Conservation (phyloP, 53 echinoderm and acorn worm genomes). For the Mesocentrotus franciscanus region DNA sequence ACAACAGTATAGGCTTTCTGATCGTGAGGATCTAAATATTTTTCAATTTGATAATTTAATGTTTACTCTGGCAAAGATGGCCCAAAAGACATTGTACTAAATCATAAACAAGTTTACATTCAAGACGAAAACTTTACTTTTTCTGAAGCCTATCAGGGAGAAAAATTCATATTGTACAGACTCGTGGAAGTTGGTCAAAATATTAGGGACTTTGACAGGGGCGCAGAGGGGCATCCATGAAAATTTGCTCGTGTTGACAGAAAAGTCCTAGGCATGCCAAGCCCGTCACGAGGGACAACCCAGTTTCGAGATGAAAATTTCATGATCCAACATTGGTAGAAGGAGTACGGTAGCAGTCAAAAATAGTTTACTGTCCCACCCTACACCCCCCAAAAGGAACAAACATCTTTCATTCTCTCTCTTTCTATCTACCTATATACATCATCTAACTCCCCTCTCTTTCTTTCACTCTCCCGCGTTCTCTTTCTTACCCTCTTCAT, state of each 20-base stretch:
- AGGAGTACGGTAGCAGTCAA: background rate
- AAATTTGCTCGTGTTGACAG: constrained; percentile 54
- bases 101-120: background rate
- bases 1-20: too few relatives aligned
- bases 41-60: too few relatives aligned
- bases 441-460: background rate
- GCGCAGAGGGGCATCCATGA: background rate
- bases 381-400: background rate
- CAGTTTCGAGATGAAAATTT: constrained; percentile 42
- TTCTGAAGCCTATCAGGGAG: background rate
- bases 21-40: too few relatives aligned
- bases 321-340: background rate
- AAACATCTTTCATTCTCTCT: background rate
- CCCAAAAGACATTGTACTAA: background rate
- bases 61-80: too few relatives aligned
- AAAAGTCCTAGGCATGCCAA: background rate
- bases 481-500: background rate
- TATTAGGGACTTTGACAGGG: background rate
- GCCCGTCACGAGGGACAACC: background rate
- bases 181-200: background rate
- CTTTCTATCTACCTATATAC: background rate
- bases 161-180: background rate
- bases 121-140: background rate
- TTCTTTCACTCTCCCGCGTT: background rate
- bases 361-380: background rate